Percentiles rank a stretch among this genome's conserved stretches.
These are phyloP conservation scores for Tadarida brasiliensis DNA, from an alignment of 2,797 vertebrate species.

Conservation along the genomic window DNA sequence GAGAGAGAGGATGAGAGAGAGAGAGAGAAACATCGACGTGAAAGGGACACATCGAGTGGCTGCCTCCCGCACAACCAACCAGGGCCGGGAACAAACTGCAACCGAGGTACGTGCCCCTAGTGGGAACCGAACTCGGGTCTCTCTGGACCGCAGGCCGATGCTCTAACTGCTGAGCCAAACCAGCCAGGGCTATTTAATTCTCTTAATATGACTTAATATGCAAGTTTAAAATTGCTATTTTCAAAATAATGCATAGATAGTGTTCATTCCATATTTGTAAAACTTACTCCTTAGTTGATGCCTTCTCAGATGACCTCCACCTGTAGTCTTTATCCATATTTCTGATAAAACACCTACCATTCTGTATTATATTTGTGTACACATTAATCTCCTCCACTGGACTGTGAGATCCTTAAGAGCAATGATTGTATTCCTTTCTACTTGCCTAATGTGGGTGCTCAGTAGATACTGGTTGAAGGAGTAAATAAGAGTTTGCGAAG, in stretches of 20 bases:
- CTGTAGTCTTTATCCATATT: slow-evolving; percentile 9
- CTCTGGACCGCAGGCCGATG: too few species aligned
- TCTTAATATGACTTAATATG: not conserved
- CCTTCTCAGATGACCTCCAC: not conserved
- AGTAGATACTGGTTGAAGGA: slow-evolving; percentile 45
- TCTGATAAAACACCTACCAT: not conserved
- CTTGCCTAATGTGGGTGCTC: not conserved
- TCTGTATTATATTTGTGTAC: not conserved
- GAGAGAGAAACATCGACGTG: too few species aligned
- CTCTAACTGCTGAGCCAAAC: too few species aligned
- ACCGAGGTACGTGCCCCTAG: too few species aligned
- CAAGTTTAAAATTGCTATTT: slow-evolving; percentile 47
- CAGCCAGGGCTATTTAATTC: too few species aligned
- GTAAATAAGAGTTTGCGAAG: not conserved
- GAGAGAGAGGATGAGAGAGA: too few species aligned
- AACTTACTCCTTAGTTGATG: not conserved
- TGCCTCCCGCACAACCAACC: too few species aligned
- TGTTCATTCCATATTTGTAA: slow-evolving; percentile 12
- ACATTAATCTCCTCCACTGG: not conserved
- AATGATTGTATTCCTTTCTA: not conserved
- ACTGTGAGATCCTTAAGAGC: not conserved
- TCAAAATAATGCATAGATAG: not conserved
- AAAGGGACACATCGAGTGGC: too few species aligned
- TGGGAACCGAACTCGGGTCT: too few species aligned
- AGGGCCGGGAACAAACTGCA: too few species aligned